These are phyloP conservation scores for Halcyon senegalensis DNA, from an alignment of 2,113 vertebrate species.

Conservation along the genomic window DNA sequence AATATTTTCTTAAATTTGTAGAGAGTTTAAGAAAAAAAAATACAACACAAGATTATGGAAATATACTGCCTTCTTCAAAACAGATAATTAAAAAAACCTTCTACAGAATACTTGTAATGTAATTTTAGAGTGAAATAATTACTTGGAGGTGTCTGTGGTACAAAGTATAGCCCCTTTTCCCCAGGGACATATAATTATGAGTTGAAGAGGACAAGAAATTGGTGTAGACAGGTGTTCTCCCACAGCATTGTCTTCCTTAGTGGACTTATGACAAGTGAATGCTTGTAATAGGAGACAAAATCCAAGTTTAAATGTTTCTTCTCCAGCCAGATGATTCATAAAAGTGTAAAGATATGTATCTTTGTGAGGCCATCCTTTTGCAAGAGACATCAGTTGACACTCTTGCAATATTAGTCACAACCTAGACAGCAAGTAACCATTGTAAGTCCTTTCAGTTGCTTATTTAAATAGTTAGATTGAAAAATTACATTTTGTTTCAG, in stretches of 20 bases:
- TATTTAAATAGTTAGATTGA: neutral
- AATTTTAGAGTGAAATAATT: slow-evolving; percentile 2
- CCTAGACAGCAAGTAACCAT: neutral
- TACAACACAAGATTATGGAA: neutral
- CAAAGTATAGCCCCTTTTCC: neutral
- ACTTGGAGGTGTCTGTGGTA: neutral
- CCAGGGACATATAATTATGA: neutral
- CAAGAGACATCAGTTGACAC: neutral
- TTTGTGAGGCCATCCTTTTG: neutral
- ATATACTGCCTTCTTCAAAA: neutral
- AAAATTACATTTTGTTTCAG: neutral
- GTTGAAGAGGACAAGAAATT: neutral
- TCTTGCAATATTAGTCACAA: neutral
- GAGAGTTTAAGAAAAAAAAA: neutral
- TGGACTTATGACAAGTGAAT: neutral
- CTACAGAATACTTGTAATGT: neutral
- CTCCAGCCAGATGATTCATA: neutral
- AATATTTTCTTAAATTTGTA: neutral
- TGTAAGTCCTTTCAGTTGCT: neutral
- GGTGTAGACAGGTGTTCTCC: slow-evolving; percentile 16
- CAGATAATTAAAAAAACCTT: neutral
- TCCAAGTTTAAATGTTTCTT: neutral
- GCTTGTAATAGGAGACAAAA: slow-evolving; percentile 5
- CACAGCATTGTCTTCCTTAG: neutral
- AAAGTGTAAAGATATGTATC: neutral